A percentile compares a stretch with the other conserved stretches of the same genome.
These are phyloP conservation scores for Sarcophaga rosellei DNA, from an alignment of 2,888 invertebrate species.

Conservation along the genomic window DNA sequence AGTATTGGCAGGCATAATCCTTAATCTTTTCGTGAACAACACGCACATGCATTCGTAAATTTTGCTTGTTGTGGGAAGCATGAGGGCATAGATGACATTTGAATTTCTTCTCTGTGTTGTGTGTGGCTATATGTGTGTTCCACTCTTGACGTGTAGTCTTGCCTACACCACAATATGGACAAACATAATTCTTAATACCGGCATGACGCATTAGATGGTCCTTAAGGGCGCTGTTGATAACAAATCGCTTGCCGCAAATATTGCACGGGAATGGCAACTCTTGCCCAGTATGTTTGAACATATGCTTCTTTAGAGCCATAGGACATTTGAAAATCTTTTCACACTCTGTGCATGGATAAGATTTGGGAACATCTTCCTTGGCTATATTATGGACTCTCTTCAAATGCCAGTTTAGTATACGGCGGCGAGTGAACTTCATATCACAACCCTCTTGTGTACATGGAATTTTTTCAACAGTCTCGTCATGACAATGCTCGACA, in stretches of 20 bases:
- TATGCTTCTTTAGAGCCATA: conserved; percentile 78
- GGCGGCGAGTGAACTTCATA: conserved; percentile 76
- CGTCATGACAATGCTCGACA: conserved; percentile 77
- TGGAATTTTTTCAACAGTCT: conserved; percentile 75
- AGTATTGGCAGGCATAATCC: conserved; percentile 78
- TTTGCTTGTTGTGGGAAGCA: conserved; percentile 78
- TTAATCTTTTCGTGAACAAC: conserved; percentile 78
- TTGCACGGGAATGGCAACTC: conserved; percentile 78
- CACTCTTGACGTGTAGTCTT: conserved; percentile 79
- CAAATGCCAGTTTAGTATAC: conserved; percentile 77
- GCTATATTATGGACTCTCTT: conserved; percentile 74
- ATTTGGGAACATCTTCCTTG: conserved; percentile 74
- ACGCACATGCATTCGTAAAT: conserved; percentile 77
- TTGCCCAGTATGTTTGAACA: conserved; percentile 79
- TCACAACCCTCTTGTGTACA: conserved; percentile 77
- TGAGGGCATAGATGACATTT: conserved; percentile 78
- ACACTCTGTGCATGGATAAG: conserved; percentile 78
- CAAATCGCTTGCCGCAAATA: conserved; percentile 78
- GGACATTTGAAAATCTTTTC: conserved; percentile 79
- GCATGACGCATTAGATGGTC: conserved; percentile 80
- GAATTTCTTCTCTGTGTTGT: conserved; percentile 79
- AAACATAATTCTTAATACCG: conserved; percentile 80
- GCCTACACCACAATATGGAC: conserved; percentile 79
- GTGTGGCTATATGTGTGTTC: conserved; percentile 79
- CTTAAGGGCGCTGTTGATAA: conserved; percentile 78